These are phyloP conservation scores for Cosmia trapezina DNA, from an alignment of 2,888 invertebrate species.

Conservation along the genomic window DNA sequence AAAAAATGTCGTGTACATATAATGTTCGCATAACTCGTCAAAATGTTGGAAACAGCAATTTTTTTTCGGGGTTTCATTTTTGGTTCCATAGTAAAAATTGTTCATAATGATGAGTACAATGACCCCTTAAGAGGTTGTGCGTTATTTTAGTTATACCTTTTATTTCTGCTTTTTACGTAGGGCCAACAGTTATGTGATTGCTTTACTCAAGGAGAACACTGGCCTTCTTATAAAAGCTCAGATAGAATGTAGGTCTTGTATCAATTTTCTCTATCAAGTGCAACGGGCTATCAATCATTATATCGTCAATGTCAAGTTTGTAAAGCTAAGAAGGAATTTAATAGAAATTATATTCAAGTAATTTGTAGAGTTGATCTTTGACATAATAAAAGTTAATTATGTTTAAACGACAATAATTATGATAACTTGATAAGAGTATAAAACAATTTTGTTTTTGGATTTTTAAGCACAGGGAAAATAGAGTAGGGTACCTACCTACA, in stretches of 20 bases:
- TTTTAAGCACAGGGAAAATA: not conserved
- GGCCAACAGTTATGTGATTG: too few species aligned
- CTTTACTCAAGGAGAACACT: not conserved
- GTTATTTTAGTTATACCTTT: too few species aligned
- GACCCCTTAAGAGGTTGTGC: too few species aligned
- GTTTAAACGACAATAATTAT: constrained; percentile 4
- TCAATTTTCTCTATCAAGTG: not conserved
- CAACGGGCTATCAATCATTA: not conserved
- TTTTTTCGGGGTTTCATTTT: too few species aligned
- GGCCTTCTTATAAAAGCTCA: not conserved
- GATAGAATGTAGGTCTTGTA: constrained; percentile 16
- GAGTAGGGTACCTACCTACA: too few species aligned
- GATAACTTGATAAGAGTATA: constrained; percentile 19
- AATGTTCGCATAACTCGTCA: too few species aligned
- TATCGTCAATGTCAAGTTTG: not conserved
- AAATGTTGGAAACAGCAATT: too few species aligned
- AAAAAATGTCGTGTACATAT: too few species aligned
- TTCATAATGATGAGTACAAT: too few species aligned
- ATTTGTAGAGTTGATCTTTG: constrained; percentile 34
- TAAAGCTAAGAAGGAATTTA: not conserved
- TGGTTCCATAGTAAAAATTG: too few species aligned
- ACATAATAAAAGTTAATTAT: constrained; percentile 19
- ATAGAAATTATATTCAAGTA: not conserved
- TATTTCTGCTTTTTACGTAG: too few species aligned
- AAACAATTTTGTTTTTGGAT: constrained; percentile 9